Base-by-base conservation (phyloP, 2,113 vertebrate genomes). In the Heterotilapia buettikoferi region DNA sequence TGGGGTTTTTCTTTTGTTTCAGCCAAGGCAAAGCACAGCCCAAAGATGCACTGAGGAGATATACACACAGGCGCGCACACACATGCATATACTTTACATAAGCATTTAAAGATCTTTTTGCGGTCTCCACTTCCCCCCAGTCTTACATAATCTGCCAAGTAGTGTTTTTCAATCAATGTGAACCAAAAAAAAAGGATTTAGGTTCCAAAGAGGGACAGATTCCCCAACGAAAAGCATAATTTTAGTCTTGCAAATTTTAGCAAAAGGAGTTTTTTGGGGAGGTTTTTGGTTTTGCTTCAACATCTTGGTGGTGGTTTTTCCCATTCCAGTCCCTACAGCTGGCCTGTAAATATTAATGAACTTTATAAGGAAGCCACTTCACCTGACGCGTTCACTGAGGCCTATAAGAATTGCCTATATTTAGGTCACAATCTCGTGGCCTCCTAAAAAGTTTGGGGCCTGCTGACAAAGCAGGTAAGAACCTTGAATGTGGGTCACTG, bases 71-170 rank as follows among this genome's bases (percentile, higher is more conserved):
- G 16, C 19, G 3, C n/a, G 1, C 63, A 2, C 63, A 16, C 56
- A 21, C 36, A 24, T 40, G 7, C n/a, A 63, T 84, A 38, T 54
- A n/a, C 38, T 92, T 84, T 86, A 86, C 88, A 86, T 59, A 71
- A 40, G 53, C 36, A 83, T 85, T 80, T 85, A 81, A 57, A 19
- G 43, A 13, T 79, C 78, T 80, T 88, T 83, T 73, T 82, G 73
- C 71, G 47, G 81, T 38, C 53, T 91, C 38, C 57, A 47, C 79
- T 90, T 88, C 80, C 83, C 52, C 1, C 9, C 5, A 33, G 9
- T 81, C 29, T 83, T 89, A 86, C 86, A 89, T 76, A 89, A 85
- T 87, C 38, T 78, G 38, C 80, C 71, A 92, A 91, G 8, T 87
- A 86, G 47, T 88, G 66, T 52, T 80, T 89, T 21, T 66, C 38